phyloP scores from a whole-genome alignment of 53 echinoderm and acorn worm genomes.

The Antedon mediterranea region DNA sequence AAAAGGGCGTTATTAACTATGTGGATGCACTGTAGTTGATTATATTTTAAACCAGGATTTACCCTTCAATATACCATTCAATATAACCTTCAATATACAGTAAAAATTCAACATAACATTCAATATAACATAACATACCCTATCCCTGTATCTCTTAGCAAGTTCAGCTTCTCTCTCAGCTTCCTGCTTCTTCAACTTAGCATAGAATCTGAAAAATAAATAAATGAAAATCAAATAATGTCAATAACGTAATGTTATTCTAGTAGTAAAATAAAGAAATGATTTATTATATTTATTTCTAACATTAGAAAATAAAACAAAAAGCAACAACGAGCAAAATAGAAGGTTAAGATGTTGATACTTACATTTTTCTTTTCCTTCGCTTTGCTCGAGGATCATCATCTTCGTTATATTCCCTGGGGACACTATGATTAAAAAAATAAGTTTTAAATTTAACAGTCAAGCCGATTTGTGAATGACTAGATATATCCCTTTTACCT shows the following conservation, averaged over 20 bases:
- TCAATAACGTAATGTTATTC: no score
- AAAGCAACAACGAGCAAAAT: neutral
- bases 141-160: conserved; percentile 88
- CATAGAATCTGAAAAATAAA: conserved; percentile 50
- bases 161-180: conserved; percentile 95
- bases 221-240: neutral
- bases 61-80: no score
- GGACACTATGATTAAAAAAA: conserved; percentile 34
- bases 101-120: no score
- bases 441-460: neutral
- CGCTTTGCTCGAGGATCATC: conserved; percentile 86
- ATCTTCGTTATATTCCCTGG: conserved; percentile 83
- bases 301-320: no score
- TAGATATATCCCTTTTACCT: no score
- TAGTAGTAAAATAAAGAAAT: no score
- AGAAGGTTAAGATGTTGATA: neutral
- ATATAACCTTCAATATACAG: no score
- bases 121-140: conserved; percentile 43
- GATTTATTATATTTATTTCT: no score
- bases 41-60: no score
- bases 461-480: neutral
- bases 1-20: no score
- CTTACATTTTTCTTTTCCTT: conserved; percentile 84
- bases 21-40: no score
- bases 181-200: conserved; percentile 96